These are phyloP conservation scores for Coryphaenoides rupestris DNA, from an alignment of 2,113 vertebrate genomes.

Conservation along the genomic window DNA sequence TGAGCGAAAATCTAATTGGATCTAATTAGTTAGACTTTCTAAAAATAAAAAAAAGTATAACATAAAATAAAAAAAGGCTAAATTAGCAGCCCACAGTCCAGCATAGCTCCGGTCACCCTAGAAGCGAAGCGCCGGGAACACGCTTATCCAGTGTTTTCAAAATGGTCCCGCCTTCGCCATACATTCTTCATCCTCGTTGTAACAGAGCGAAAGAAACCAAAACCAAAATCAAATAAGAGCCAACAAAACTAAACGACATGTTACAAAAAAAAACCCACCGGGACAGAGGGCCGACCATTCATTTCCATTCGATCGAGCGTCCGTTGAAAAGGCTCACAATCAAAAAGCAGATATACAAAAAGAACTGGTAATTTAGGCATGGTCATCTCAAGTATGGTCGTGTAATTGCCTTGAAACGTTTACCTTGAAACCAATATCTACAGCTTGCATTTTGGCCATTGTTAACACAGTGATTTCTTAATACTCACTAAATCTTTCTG, in stretches of 20 bases:
- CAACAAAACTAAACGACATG: no score
- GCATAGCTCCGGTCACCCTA: not conserved
- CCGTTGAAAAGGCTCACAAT: conserved; percentile 68
- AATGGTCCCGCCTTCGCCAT: conserved; percentile 38
- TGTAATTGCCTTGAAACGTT: conserved; percentile 85
- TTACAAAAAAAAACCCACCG: no score
- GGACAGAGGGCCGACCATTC: no score
- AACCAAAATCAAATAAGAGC: conserved; percentile 62
- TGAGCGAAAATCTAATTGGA: conserved; percentile 32
- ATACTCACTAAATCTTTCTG: conserved; percentile 67
- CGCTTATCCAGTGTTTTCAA: conserved; percentile 52
- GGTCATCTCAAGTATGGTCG: conserved; percentile 85
- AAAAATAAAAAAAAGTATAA: no score
- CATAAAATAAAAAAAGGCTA: conserved; percentile 32
- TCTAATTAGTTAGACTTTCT: conserved; percentile 22
- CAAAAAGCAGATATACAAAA: conserved; percentile 67
- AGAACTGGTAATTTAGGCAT: conserved; percentile 80
- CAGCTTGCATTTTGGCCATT: conserved; percentile 83
- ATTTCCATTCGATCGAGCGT: no score
- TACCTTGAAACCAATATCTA: conserved; percentile 85
- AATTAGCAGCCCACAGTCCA: conserved; percentile 18
- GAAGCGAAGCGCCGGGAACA: no score
- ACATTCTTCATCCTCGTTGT: no score
- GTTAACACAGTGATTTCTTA: conserved; percentile 81
- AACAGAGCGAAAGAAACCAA: conserved; percentile 31